Conservation (phyloP, 1,140 invertebrate genomes). For the Asbolus verrucosus region DNA sequence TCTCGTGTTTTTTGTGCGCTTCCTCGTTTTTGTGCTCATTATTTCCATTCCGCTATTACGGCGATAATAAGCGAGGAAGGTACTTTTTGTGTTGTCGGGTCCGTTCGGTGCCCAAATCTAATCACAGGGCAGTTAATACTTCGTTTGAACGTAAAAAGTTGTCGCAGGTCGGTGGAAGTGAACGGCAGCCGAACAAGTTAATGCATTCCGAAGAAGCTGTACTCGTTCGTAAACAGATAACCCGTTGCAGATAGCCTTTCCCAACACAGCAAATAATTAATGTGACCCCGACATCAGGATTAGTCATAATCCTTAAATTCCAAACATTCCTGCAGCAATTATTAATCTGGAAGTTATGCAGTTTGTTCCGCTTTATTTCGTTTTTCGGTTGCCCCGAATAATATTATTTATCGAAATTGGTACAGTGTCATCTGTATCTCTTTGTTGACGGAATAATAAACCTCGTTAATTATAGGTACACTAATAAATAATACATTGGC, state of each 20-base stretch:
- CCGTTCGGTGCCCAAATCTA: slow-evolving; percentile 13
- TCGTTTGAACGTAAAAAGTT: slow-evolving; percentile 30
- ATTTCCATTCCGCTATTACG: slow-evolving; percentile 25
- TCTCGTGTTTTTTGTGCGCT: not conserved
- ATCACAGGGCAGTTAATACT: slow-evolving; percentile 35
- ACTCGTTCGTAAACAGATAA: slow-evolving; percentile 41
- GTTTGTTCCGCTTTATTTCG: too few relatives aligned
- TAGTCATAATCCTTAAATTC: slow-evolving; percentile 34
- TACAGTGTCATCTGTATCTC: slow-evolving; percentile 18
- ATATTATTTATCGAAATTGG: not conserved
- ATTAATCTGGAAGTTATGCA: slow-evolving; percentile 23
- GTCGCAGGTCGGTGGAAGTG: slow-evolving; percentile 16
- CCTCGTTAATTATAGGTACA: too few relatives aligned
- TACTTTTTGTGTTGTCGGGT: too few relatives aligned
- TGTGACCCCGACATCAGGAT: slow-evolving; percentile 29
- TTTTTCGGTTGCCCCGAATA: too few relatives aligned
- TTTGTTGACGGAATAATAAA: not conserved
- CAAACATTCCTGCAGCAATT: slow-evolving; percentile 5
- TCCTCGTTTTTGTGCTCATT: slow-evolving; percentile 20
- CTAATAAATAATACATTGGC: too few relatives aligned
- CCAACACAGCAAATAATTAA: slow-evolving; percentile 35
- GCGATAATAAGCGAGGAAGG: slow-evolving; percentile 4
- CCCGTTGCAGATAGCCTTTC: slow-evolving; percentile 39
- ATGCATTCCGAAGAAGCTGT: slow-evolving; percentile 37
- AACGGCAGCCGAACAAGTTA: slow-evolving; percentile 20